phyloP scores from a whole-genome alignment of 2,113 vertebrate genomes.

The Vanacampus margaritifer region DNA sequence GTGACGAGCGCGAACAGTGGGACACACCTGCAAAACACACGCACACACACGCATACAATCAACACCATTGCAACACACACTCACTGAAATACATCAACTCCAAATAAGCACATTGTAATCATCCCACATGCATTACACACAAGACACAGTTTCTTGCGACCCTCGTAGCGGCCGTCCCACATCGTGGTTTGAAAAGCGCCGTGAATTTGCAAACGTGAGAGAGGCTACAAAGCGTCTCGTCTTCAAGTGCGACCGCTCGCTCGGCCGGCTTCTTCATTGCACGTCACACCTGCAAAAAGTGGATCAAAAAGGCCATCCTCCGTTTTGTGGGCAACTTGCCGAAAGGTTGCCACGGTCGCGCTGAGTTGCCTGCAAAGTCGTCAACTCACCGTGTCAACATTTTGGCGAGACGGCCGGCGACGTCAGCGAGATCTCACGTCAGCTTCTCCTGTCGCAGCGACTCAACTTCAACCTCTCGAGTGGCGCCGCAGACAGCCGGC shows the following conservation, averaged over 20 bases:
- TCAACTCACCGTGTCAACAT: constrained; percentile 1
- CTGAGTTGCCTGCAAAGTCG: background rate
- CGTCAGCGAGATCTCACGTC: background rate
- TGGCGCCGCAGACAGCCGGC: too few species aligned
- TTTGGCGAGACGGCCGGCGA: background rate
- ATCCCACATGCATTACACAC: background rate
- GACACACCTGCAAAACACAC: background rate
- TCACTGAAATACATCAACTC: too few species aligned
- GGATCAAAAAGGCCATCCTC: too few species aligned
- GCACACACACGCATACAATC: background rate
- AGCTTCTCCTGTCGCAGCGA: background rate
- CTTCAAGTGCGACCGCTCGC: too few species aligned
- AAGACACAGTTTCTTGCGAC: background rate
- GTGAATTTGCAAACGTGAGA: too few species aligned
- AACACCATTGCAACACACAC: background rate
- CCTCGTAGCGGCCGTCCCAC: too few species aligned
- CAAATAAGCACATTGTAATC: too few species aligned
- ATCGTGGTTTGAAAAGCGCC: too few species aligned
- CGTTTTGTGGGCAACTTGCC: background rate
- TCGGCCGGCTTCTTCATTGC: too few species aligned
- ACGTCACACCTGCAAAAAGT: too few species aligned
- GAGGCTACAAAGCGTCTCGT: too few species aligned
- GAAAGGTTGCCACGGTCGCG: background rate
- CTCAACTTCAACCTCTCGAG: background rate
- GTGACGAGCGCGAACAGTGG: background rate